phyloP scores from a whole-genome alignment of 2,113 vertebrate species.

The Piprites chloris region DNA sequence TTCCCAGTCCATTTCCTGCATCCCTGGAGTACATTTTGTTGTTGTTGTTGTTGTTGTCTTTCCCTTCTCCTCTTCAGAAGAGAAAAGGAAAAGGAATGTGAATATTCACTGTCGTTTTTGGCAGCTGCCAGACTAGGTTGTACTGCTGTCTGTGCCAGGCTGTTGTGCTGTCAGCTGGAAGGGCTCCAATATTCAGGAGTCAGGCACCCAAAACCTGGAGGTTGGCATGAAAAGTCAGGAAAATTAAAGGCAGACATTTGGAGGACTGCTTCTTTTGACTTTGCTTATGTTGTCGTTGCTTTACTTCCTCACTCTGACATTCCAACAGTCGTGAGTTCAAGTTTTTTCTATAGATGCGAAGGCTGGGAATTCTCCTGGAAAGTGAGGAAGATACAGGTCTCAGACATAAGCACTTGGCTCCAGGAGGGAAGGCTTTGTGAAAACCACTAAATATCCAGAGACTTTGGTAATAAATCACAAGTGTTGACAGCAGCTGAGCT shows the following conservation, averaged over 20 bases:
- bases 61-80: neutral
- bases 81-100: neutral
- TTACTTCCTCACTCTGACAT: neutral
- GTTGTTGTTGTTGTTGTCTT: neutral
- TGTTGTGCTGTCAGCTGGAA: constrained; percentile 12
- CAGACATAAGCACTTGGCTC: neutral
- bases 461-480: neutral
- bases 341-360: neutral
- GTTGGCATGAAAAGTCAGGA: neutral
- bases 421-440: neutral
- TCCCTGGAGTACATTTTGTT: neutral
- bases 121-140: neutral
- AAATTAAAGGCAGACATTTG: neutral
- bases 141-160: neutral
- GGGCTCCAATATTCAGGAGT: neutral
- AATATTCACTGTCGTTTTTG: neutral
- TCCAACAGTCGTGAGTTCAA: neutral
- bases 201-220: constrained; percentile 12
- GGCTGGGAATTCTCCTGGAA: neutral
- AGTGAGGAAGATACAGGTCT: neutral
- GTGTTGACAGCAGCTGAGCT: neutral
- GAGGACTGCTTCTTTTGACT: neutral
- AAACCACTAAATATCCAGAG: neutral
- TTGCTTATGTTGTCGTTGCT: neutral
- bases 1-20: neutral